Evolutionary conservation across 2,888 invertebrate genomes (phyloP).

Genomic region (Syritta pipiens): DNA sequence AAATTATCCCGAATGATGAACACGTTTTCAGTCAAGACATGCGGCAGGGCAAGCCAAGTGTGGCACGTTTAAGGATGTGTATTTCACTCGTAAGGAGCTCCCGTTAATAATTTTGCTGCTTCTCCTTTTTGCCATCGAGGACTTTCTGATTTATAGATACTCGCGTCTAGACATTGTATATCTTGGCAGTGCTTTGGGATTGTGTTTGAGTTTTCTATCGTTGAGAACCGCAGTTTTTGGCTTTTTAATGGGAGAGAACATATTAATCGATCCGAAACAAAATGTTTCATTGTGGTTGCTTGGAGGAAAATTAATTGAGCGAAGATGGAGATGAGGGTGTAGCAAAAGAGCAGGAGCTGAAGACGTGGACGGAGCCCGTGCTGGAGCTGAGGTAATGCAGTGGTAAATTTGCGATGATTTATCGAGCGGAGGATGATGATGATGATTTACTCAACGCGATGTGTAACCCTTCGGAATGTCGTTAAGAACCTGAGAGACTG

Average conservation of each 20-base stretch:
- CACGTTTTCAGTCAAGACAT: conserved; percentile 16
- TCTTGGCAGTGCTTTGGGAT: conserved; percentile 2
- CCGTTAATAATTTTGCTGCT: conserved; percentile 1
- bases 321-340: too few species aligned
- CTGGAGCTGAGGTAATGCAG: too few species aligned
- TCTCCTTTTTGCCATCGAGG: conserved; percentile 8
- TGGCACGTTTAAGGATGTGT: background rate
- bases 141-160: conserved; percentile 47
- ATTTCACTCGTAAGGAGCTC: conserved; percentile 4
- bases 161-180: conserved; percentile 52
- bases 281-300: too few species aligned
- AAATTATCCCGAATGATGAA: conserved; percentile 42
- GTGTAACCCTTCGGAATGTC: too few species aligned
- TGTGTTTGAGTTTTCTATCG: background rate
- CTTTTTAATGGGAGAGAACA: conserved; percentile 4
- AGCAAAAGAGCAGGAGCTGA: too few species aligned
- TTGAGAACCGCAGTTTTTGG: background rate
- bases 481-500: too few species aligned
- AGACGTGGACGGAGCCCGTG: too few species aligned
- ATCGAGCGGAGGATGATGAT: too few species aligned
- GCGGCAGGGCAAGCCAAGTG: background rate
- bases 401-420: too few species aligned
- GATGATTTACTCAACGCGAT: too few species aligned
- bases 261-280: too few species aligned
- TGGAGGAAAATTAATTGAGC: too few species aligned